Percentiles rank a stretch among this genome's conserved stretches.
phyloP scores from a whole-genome alignment of 2,888 invertebrate species.

The Meghimatium bilineatum region DNA sequence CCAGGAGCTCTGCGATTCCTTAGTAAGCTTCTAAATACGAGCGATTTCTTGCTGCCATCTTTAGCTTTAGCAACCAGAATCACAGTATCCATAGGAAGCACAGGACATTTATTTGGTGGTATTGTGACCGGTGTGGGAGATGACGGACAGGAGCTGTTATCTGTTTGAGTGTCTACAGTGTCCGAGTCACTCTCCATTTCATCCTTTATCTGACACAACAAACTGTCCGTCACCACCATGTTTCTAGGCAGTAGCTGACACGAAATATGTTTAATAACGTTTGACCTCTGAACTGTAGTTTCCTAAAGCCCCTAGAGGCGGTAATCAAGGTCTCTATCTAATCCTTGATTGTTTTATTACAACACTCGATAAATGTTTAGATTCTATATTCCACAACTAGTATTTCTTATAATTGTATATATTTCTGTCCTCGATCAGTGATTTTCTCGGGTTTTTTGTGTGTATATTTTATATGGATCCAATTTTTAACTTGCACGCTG shows the following conservation, averaged over 20 bases:
- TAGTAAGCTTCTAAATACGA: conserved; percentile 47
- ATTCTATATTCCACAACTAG: background rate
- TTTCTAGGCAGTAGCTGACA: background rate
- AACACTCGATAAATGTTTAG: background rate
- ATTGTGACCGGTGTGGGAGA: conserved; percentile 24
- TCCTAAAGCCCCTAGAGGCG: background rate
- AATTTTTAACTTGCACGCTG: too few relatives aligned
- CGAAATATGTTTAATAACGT: background rate
- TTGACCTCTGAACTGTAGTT: background rate
- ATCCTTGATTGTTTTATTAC: background rate
- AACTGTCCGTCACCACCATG: conserved; percentile 45
- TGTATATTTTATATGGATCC: too few relatives aligned
- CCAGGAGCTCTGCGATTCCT: conserved; percentile 50
- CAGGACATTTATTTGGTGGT: background rate
- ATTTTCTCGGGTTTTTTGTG: too few relatives aligned
- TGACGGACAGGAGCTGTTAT: conserved; percentile 29
- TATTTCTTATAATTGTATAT: too few relatives aligned
- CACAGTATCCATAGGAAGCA: conserved; percentile 47
- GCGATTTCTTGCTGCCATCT: conserved; percentile 42
- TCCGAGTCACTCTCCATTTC: conserved; percentile 52
- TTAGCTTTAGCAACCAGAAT: conserved; percentile 42
- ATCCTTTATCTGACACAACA: conserved; percentile 31
- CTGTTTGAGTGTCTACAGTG: conserved; percentile 28
- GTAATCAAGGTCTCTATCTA: background rate
- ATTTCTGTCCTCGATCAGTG: too few relatives aligned